These are phyloP conservation scores for Lutjanus erythropterus DNA, from an alignment of 2,113 vertebrate species.

Conservation along the genomic window DNA sequence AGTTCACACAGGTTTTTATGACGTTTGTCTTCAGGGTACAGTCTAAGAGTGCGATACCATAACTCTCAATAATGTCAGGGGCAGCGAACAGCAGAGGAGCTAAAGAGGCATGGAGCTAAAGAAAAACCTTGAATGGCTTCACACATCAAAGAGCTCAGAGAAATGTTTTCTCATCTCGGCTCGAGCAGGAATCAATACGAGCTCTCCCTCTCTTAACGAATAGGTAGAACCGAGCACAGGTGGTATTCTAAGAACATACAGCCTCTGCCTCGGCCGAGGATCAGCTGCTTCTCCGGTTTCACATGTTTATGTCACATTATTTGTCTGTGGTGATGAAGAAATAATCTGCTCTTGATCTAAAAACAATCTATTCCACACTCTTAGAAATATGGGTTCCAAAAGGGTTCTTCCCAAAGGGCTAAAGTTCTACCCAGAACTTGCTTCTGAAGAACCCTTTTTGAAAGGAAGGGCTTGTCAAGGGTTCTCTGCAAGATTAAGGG, in stretches of 20 bases:
- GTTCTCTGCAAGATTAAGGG: too few species aligned
- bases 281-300: constrained; percentile 34
- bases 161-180: constrained; percentile 55
- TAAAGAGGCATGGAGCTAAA: constrained; percentile 54
- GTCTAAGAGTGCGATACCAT: constrained; percentile 16
- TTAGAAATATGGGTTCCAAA: too few species aligned
- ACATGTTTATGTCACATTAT: constrained; percentile 31
- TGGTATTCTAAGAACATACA: constrained; percentile 26
- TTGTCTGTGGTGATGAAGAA: constrained; percentile 16
- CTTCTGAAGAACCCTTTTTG: too few species aligned
- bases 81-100: constrained; percentile 14
- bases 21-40: constrained; percentile 33
- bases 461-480: too few species aligned
- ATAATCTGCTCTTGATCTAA: constrained; percentile 21
- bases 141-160: constrained; percentile 64
- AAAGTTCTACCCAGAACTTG: too few species aligned
- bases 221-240: constrained; percentile 30
- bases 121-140: constrained; percentile 61
- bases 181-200: constrained; percentile 55
- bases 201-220: constrained; percentile 6
- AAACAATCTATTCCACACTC: too few species aligned
- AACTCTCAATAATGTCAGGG: constrained; percentile 45
- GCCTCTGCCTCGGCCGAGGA: constrained; percentile 12
- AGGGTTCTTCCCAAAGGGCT: too few species aligned
- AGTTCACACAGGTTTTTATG: constrained; percentile 6